Conservation (phyloP, 2,888 invertebrate species). For the Macrophya alboannulata region DNA sequence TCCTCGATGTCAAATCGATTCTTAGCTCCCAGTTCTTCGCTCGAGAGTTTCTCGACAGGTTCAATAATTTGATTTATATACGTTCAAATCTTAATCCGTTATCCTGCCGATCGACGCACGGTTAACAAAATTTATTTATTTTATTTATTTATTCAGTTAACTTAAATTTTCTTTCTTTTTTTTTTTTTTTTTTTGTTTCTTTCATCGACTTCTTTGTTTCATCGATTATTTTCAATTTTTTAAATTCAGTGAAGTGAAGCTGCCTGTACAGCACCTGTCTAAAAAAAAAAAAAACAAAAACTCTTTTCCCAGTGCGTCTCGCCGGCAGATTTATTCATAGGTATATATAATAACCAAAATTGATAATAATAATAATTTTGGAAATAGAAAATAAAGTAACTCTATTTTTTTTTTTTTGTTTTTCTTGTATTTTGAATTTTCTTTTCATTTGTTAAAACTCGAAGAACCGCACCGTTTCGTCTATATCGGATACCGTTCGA, state of each 20-base stretch:
- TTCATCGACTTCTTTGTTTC: not conserved
- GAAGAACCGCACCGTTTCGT: not conserved
- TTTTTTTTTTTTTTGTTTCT: no score
- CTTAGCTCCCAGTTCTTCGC: not conserved
- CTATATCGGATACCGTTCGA: not conserved
- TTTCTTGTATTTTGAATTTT: not conserved
- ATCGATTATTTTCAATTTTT: not conserved
- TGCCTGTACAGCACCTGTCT: not conserved
- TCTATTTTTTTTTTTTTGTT: not conserved
- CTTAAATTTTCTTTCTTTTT: not conserved
- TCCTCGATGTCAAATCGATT: not conserved
- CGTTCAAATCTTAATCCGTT: no score
- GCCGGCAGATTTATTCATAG: no score
- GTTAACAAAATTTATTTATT: not conserved
- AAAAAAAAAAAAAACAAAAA: no score
- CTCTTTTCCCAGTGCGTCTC: not conserved
- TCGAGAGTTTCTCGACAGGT: constrained; percentile 6
- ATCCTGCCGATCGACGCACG: no score
- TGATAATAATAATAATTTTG: no score
- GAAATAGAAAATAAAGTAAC: no score
- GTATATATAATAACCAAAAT: no score
- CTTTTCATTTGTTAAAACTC: not conserved
- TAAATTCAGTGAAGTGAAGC: not conserved
- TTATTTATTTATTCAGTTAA: not conserved
- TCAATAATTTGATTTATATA: not conserved